These are phyloP conservation scores for Leptopilina boulardi DNA, from an alignment of 1,140 invertebrate genomes.

Conservation along the genomic window DNA sequence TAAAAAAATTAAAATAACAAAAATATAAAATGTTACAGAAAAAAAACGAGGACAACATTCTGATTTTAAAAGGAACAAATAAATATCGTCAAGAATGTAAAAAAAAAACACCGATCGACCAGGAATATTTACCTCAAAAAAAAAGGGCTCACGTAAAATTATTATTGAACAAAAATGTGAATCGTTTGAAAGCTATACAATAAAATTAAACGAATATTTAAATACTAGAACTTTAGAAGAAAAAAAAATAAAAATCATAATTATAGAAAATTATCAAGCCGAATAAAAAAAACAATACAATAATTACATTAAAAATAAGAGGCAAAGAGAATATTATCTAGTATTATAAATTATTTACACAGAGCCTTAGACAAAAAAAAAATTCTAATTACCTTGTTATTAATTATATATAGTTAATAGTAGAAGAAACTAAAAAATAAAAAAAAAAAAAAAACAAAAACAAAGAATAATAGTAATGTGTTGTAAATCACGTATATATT, in stretches of 20 bases:
- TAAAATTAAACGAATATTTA: constrained; percentile 30
- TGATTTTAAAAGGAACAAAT: no score
- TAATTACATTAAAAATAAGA: constrained; percentile 43
- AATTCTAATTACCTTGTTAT: constrained; percentile 29
- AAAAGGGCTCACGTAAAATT: neutral
- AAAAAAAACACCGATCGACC: neutral
- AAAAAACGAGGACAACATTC: no score
- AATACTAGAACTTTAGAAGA: neutral
- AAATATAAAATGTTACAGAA: no score
- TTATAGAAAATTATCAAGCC: constrained; percentile 48
- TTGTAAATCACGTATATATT: constrained; percentile 15
- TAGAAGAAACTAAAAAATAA: neutral
- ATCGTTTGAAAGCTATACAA: constrained; percentile 17
- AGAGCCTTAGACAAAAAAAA: constrained; percentile 19
- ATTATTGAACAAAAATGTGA: neutral
- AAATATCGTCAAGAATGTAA: no score
- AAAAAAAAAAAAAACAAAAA: neutral
- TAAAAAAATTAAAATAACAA: no score
- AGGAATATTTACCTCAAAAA: neutral
- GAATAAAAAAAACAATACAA: constrained; percentile 44
- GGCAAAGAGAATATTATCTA: neutral
- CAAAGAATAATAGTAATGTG: constrained; percentile 13
- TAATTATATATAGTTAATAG: neutral
- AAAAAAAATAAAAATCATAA: neutral
- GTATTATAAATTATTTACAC: constrained; percentile 14